phyloP scores from a whole-genome alignment of 2,113 vertebrate genomes.

The Hippotragus niger region DNA sequence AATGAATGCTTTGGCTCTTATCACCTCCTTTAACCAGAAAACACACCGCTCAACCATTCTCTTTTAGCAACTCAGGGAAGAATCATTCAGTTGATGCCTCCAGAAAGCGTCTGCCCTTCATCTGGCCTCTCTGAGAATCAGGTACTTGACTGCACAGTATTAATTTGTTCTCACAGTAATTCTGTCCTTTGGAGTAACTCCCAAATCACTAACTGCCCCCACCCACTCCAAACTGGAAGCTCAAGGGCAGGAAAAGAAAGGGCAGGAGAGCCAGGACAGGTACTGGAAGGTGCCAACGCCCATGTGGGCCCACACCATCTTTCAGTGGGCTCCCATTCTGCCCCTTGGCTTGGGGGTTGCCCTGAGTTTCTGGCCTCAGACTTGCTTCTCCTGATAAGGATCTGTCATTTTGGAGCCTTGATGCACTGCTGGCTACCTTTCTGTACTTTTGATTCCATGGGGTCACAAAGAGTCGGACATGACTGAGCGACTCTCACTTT shows the following conservation, averaged over 20 bases:
- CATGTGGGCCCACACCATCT: rapidly evolving
- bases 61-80: neutral
- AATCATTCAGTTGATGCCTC: neutral
- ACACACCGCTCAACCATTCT: neutral
- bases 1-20: neutral
- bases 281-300: too few species aligned
- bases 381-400: neutral
- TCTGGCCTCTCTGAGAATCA: neutral
- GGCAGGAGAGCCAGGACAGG: neutral
- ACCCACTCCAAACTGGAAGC: neutral
- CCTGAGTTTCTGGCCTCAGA: neutral
- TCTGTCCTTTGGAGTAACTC: neutral
- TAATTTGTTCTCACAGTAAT: neutral
- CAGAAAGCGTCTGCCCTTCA: neutral
- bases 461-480: neutral
- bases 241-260: neutral
- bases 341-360: neutral
- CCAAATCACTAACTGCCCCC: neutral
- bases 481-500: neutral
- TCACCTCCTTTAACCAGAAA: neutral
- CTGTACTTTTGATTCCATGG: neutral
- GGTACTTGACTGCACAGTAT: neutral
- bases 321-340: neutral
- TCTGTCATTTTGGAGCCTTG: neutral
- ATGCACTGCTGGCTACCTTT: neutral